phyloP scores from a whole-genome alignment of 1,140 invertebrate genomes.

The Sweltsa coloradensis region DNA sequence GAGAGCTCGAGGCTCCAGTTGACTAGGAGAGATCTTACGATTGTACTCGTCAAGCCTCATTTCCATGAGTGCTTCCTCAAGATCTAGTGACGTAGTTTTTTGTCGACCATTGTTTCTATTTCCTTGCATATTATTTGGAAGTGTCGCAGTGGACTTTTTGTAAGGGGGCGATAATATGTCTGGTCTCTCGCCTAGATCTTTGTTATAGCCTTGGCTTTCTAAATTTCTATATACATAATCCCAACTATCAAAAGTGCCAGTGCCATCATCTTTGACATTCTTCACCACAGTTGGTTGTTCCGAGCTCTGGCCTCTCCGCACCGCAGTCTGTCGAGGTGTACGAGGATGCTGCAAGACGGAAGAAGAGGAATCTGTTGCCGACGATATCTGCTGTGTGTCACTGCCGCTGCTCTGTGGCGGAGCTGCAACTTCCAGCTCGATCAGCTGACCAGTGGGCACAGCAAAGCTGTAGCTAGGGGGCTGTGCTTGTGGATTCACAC shows the following conservation, averaged over 20 bases:
- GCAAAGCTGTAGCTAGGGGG: constrained; percentile 14
- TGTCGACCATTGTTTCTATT: background rate
- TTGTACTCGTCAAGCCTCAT: constrained; percentile 29
- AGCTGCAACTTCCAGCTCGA: constrained; percentile 50
- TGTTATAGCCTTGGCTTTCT: constrained; percentile 56
- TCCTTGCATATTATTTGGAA: background rate
- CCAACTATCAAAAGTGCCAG: constrained; percentile 55
- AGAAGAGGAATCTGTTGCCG: constrained; percentile 4
- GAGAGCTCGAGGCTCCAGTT: constrained; percentile 34
- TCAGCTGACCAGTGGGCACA: constrained; percentile 37
- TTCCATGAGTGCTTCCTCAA: constrained; percentile 37
- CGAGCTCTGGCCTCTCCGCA: no score
- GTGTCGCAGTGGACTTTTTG: background rate
- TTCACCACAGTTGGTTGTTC: background rate
- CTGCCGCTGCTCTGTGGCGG: constrained; percentile 24
- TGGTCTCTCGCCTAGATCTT: constrained; percentile 47
- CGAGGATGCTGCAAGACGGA: constrained; percentile 4
- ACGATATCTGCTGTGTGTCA: constrained; percentile 6
- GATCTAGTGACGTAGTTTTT: constrained; percentile 30
- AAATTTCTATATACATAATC: constrained; percentile 66
- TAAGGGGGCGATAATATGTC: constrained; percentile 37
- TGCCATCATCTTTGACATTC: constrained; percentile 37
- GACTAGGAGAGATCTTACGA: constrained; percentile 20
- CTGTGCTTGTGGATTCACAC: no score
- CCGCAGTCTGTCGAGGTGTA: no score